Evolutionary conservation across 2,797 vertebrate species (phyloP).

Genomic region (Coilia nasus): DNA sequence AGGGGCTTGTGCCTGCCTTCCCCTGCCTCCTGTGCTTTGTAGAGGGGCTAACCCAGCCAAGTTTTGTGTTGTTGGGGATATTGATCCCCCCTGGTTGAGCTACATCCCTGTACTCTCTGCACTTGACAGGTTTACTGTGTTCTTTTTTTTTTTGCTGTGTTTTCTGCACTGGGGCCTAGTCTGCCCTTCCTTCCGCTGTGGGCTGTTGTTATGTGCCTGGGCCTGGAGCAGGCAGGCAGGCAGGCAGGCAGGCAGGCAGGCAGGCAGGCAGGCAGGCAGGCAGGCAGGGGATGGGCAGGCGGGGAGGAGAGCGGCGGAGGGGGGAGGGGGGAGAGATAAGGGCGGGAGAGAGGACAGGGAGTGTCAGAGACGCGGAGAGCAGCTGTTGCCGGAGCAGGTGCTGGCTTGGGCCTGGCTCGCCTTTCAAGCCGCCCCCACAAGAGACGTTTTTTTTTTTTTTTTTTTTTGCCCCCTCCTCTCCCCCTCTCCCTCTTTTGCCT

Average conservation of each 20-base stretch:
- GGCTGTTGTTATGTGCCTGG: conserved; percentile 9
- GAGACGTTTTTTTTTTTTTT: not conserved
- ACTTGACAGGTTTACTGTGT: not conserved
- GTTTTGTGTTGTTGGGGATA: not conserved
- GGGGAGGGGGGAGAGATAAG: conserved; percentile 24
- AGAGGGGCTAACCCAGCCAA: not conserved
- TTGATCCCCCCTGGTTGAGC: not conserved
- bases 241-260: conserved; percentile 42
- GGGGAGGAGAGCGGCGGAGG: conserved; percentile 24
- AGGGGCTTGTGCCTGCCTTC: not conserved
- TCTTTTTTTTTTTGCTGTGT: not conserved
- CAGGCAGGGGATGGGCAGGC: conserved; percentile 39
- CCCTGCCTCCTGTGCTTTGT: not conserved
- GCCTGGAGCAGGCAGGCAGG: conserved; percentile 29
- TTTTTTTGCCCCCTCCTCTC: conserved; percentile 6
- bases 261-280: conserved; percentile 37
- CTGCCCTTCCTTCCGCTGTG: not conserved
- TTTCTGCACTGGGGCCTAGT: not conserved
- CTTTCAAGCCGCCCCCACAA: conserved; percentile 37
- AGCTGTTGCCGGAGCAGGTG: conserved; percentile 58
- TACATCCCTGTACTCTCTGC: not conserved
- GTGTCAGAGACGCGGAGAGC: conserved; percentile 51
- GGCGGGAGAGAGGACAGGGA: conserved; percentile 37
- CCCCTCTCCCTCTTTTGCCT: conserved; percentile 30
- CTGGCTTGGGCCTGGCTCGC: conserved; percentile 41